A percentile compares a stretch with the other conserved stretches of the same genome.
These are phyloP conservation scores for Acipenser oxyrinchus DNA, from an alignment of 2,797 vertebrate species.

Conservation along the genomic window DNA sequence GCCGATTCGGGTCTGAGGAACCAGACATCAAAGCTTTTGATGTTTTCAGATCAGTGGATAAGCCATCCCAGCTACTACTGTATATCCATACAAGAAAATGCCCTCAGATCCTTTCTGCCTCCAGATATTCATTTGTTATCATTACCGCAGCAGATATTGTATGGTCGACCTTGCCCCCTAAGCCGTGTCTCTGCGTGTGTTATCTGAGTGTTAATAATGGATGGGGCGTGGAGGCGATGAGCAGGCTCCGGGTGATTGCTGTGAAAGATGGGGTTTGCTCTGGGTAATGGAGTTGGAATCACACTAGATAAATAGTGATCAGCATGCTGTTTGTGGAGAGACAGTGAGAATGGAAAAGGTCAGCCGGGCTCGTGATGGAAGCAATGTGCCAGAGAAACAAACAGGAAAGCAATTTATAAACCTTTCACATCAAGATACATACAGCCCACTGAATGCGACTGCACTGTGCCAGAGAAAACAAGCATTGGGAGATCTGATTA, in stretches of 20 bases:
- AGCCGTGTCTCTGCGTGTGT: background rate
- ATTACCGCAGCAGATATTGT: too few relatives aligned
- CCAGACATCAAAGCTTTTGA: too few relatives aligned
- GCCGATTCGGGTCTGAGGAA: too few relatives aligned
- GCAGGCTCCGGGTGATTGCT: background rate
- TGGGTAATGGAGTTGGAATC: conserved; percentile 1
- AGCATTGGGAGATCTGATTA: too few relatives aligned
- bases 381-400: background rate
- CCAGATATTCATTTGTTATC: too few relatives aligned
- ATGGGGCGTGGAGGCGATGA: background rate
- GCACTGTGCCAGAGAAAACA: too few relatives aligned
- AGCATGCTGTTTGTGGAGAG: background rate
- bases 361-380: background rate
- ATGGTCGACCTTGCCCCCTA: too few relatives aligned
- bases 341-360: background rate
- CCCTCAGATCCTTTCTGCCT: too few relatives aligned
- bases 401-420: background rate
- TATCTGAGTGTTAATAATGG: background rate
- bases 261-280: background rate
- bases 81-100: too few relatives aligned
- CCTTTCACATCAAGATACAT: background rate
- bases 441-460: too few relatives aligned
- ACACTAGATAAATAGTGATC: background rate
- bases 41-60: too few relatives aligned
- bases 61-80: too few relatives aligned